Conservation (phyloP, 2,888 invertebrate species). For the Watsonalla cultraria region DNA sequence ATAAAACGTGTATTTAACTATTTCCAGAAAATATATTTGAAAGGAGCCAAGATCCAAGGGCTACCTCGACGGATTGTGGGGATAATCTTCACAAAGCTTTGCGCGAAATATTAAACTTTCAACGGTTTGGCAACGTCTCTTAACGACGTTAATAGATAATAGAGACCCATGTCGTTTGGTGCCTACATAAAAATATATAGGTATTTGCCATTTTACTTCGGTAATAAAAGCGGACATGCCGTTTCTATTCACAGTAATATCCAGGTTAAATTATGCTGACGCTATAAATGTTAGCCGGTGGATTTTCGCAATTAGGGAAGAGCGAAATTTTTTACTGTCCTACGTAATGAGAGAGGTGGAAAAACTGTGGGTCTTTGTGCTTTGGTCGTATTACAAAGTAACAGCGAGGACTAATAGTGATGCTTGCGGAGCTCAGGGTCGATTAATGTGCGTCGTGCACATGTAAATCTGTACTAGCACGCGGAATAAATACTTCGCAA, state of each 20-base stretch:
- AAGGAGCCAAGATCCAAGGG: constrained; percentile 10
- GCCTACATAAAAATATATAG: constrained; percentile 6
- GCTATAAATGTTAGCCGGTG: constrained; percentile 41
- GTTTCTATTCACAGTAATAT: constrained; percentile 39
- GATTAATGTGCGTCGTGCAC: constrained; percentile 51
- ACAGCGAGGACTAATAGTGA: constrained; percentile 34
- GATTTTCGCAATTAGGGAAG: constrained; percentile 46
- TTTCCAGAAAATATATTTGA: constrained; percentile 18
- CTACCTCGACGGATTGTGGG: constrained; percentile 18
- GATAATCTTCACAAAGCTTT: constrained; percentile 29
- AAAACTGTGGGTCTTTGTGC: constrained; percentile 28
- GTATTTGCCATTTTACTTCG: constrained; percentile 17
- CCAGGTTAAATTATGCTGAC: constrained; percentile 38
- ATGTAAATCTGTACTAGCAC: constrained; percentile 53
- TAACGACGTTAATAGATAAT: constrained; percentile 25
- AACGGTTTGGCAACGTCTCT: constrained; percentile 19
- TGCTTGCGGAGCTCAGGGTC: constrained; percentile 36
- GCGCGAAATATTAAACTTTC: constrained; percentile 30
- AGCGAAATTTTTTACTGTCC: constrained; percentile 44
- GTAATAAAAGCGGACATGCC: constrained; percentile 33
- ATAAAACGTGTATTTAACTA: constrained; percentile 19
- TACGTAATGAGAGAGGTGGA: constrained; percentile 42
- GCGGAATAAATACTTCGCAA: constrained; percentile 61
- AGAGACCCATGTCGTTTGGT: constrained; percentile 5
- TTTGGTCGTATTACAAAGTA: constrained; percentile 20